Conservation (phyloP, 2,888 invertebrate species). For the Harpagoxenus sublaevis region DNA sequence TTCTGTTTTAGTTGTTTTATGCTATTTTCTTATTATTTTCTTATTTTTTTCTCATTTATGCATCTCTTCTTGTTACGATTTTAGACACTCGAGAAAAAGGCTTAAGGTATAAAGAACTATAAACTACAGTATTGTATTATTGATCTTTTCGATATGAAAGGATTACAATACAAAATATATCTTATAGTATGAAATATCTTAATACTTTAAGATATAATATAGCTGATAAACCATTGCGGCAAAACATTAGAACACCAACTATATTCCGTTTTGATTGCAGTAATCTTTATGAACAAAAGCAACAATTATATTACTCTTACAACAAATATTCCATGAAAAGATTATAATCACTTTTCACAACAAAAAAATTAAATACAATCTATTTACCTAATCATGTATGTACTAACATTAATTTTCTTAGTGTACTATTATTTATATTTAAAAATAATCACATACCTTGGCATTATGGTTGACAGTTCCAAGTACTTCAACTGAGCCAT, state of each 20-base stretch:
- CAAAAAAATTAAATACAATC: background rate
- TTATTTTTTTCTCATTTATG: background rate
- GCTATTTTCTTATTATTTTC: background rate
- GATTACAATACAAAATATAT: background rate
- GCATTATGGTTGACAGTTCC: slow-evolving; percentile 80
- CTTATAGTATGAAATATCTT: background rate
- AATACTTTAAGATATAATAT: background rate
- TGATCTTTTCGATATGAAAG: background rate
- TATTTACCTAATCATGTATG: background rate
- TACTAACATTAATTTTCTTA: background rate
- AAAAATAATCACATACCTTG: slow-evolving; percentile 68
- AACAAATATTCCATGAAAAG: background rate
- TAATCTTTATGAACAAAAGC: background rate
- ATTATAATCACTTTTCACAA: background rate
- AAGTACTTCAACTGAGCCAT: slow-evolving; percentile 87
- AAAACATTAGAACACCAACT: background rate
- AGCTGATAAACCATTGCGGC: too few relatives aligned
- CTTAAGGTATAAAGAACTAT: background rate
- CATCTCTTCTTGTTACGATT: background rate
- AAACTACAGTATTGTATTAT: background rate
- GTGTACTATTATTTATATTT: background rate
- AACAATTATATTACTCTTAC: background rate
- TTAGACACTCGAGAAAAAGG: background rate
- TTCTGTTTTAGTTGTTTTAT: background rate
- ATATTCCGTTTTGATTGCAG: background rate